Evolutionary conservation across 2,797 vertebrate species (phyloP).

Genomic region (Leptoclinus maculatus): DNA sequence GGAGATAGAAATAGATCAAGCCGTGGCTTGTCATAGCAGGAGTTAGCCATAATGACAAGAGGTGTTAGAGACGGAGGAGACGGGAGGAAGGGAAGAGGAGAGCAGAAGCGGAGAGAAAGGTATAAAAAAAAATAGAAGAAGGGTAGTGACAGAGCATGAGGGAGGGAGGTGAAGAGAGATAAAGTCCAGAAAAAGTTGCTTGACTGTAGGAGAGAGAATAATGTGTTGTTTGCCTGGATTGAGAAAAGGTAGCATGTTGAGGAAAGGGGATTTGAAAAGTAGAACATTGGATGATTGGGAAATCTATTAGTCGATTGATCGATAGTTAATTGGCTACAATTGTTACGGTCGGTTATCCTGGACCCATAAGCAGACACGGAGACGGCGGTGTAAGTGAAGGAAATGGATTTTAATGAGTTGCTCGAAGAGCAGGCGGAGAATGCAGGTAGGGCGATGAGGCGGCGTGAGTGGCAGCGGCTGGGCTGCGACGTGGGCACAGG

Average conservation of each 20-base stretch:
- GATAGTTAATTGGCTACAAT: background rate
- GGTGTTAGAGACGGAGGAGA: conserved; percentile 66
- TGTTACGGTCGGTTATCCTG: background rate
- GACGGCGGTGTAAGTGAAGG: too few species aligned
- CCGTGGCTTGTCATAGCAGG: conserved; percentile 68
- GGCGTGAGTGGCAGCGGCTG: too few species aligned
- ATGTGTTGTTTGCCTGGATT: background rate
- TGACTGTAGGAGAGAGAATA: background rate
- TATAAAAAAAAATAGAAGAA: conserved; percentile 36
- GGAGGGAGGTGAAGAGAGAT: conserved; percentile 42
- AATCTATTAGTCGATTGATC: background rate
- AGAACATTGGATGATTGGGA: background rate
- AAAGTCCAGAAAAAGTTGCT: conserved; percentile 35
- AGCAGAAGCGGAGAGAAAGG: conserved; percentile 48
- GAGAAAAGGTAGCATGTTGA: background rate
- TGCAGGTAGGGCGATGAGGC: too few species aligned
- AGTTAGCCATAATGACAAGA: conserved; percentile 73
- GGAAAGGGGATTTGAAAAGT: background rate
- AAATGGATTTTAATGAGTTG: too few species aligned
- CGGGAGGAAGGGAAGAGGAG: conserved; percentile 45
- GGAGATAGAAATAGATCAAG: conserved; percentile 76
- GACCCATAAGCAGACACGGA: too few species aligned
- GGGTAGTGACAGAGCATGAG: conserved; percentile 39
- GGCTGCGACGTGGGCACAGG: too few species aligned
- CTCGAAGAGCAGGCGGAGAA: too few species aligned